Evolutionary conservation across 2,888 invertebrate genomes (phyloP).

Genomic region (Chaetoderma sp.): DNA sequence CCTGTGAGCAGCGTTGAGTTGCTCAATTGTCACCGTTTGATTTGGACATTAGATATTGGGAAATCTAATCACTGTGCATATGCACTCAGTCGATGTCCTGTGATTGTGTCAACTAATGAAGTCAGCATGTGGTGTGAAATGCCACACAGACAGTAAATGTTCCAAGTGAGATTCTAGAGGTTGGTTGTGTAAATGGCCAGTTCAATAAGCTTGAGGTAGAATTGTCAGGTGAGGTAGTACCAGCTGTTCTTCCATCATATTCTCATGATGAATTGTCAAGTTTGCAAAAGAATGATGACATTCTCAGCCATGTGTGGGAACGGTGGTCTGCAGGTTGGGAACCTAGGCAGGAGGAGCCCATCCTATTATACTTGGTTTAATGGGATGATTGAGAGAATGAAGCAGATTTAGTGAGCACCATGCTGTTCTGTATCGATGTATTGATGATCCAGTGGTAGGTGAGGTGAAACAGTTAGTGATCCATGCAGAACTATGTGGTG

Average conservation of each 20-base stretch:
- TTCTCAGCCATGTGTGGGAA: background rate
- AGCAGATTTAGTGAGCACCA: background rate
- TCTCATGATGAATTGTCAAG: background rate
- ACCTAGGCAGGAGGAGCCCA: background rate
- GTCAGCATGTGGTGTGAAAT: background rate
- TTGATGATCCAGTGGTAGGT: background rate
- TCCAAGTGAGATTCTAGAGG: background rate
- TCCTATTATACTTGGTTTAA: background rate
- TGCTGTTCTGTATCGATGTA: background rate
- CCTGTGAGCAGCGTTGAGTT: background rate
- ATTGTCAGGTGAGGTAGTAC: no score
- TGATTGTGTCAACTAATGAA: background rate
- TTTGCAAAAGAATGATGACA: background rate
- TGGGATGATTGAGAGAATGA: background rate
- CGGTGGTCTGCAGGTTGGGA: background rate
- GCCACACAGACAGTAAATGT: background rate
- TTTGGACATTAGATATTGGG: background rate
- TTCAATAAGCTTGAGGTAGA: no score
- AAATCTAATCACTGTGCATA: background rate
- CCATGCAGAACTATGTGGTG: background rate
- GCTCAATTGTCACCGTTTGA: background rate
- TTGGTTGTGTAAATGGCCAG: background rate
- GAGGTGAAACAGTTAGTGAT: background rate
- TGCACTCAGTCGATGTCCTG: background rate
- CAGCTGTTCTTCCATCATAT: background rate